Conservation (phyloP, 1,140 invertebrate genomes). For the Euborellia annulipes region DNA sequence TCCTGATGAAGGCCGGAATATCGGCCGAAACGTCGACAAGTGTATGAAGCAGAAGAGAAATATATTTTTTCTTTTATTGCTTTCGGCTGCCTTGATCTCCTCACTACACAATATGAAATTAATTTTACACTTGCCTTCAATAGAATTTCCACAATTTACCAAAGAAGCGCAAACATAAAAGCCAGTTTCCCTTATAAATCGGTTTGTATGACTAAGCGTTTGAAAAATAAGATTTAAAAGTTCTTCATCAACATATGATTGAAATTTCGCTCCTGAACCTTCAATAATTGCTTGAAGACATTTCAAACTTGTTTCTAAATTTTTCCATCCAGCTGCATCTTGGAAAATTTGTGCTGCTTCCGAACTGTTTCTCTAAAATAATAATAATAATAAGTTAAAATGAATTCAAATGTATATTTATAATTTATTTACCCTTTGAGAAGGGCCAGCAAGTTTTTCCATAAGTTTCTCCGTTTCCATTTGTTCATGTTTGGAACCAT, state of each 20-base stretch:
- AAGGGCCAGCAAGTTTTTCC: conserved; percentile 19
- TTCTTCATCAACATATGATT: conserved; percentile 29
- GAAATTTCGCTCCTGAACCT: conserved; percentile 30
- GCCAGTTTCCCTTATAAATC: conserved; percentile 39
- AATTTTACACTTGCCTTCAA: conserved; percentile 5
- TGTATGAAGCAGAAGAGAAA: too few relatives aligned
- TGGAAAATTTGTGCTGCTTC: conserved; percentile 33
- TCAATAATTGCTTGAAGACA: conserved; percentile 34
- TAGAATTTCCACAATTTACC: conserved; percentile 26
- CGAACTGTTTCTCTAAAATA: conserved; percentile 22
- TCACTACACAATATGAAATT: too few relatives aligned
- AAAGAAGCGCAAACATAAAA: conserved; percentile 34
- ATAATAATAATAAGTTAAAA: neutral
- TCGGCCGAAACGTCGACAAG: too few relatives aligned
- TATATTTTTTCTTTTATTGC: too few relatives aligned
- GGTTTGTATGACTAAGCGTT: conserved; percentile 33
- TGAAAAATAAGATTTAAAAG: conserved; percentile 32
- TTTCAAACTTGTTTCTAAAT: conserved; percentile 39
- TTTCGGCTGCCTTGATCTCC: too few relatives aligned
- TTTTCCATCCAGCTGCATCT: conserved; percentile 39
- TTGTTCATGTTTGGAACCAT: conserved; percentile 16
- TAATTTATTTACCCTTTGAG: conserved; percentile 12
- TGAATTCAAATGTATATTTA: conserved; percentile 7
- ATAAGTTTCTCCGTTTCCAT: conserved; percentile 20
- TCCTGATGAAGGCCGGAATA: too few relatives aligned